Evolutionary conservation across 1,140 invertebrate species (phyloP).

Genomic region (Apolygus lucorum): DNA sequence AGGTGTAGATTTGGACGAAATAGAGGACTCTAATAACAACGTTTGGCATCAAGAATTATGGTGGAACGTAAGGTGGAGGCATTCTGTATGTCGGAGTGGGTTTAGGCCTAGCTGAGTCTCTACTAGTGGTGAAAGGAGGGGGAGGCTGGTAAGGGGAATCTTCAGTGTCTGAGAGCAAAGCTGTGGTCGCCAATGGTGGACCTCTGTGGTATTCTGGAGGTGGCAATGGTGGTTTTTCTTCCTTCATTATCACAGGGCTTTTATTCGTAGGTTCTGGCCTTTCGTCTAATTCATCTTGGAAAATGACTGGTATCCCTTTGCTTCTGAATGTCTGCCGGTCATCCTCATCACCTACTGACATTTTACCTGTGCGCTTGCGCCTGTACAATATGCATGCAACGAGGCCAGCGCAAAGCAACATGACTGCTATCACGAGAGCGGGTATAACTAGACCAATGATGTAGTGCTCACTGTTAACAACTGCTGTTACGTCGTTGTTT

Average conservation of each 20-base stretch:
- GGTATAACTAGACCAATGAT: constrained; percentile 85
- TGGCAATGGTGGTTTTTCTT: constrained; percentile 81
- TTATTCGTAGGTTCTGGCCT: constrained; percentile 79
- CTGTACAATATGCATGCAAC: constrained; percentile 83
- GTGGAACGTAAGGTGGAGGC: constrained; percentile 83
- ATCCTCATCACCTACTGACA: constrained; percentile 56
- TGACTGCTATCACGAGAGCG: constrained; percentile 76
- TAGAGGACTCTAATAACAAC: too few relatives aligned
- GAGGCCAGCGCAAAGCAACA: constrained; percentile 76
- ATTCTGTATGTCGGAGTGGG: constrained; percentile 79
- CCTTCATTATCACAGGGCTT: constrained; percentile 82
- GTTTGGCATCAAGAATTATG: too few relatives aligned
- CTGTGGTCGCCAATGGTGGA: constrained; percentile 43
- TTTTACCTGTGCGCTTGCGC: constrained; percentile 39
- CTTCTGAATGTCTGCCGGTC: constrained; percentile 72
- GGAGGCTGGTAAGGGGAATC: constrained; percentile 64
- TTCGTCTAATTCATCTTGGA: constrained; percentile 86
- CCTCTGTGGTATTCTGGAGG: constrained; percentile 63
- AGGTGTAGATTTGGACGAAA: too few relatives aligned
- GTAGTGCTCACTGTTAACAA: constrained; percentile 42
- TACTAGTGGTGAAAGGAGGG: constrained; percentile 64
- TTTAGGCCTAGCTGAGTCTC: constrained; percentile 58
- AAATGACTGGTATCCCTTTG: constrained; percentile 89
- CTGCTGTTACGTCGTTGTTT: constrained; percentile 23
- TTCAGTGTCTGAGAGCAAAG: constrained; percentile 40